Evolutionary conservation across 2,888 invertebrate species (phyloP).

Genomic region (Therioaphis trifolii): DNA sequence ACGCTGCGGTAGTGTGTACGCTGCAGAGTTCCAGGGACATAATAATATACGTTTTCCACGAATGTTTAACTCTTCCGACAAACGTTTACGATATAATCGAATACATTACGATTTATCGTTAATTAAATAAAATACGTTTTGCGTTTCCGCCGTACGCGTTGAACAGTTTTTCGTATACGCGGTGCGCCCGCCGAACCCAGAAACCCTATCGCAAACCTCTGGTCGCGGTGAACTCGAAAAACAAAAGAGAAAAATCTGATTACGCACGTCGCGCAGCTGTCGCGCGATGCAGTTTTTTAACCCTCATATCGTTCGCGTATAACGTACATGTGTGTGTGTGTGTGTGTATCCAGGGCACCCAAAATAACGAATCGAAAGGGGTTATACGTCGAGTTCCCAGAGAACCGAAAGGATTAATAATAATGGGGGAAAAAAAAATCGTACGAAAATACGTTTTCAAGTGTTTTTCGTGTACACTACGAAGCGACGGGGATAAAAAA

Average conservation of each 20-base stretch:
- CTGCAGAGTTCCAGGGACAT: too few relatives aligned
- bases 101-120: too few relatives aligned
- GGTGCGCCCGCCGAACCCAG: not conserved
- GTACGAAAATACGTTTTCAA: slow-evolving; percentile 62
- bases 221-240: slow-evolving; percentile 51
- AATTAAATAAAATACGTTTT: too few relatives aligned
- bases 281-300: slow-evolving; percentile 42
- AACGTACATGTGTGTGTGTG: not conserved
- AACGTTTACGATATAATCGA: too few relatives aligned
- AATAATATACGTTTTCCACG: too few relatives aligned
- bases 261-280: slow-evolving; percentile 55
- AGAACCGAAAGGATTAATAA: slow-evolving; percentile 61
- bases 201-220: slow-evolving; percentile 34
- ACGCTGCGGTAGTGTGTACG: not conserved
- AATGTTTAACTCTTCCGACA: too few relatives aligned
- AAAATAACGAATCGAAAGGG: slow-evolving; percentile 57
- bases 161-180: too few relatives aligned
- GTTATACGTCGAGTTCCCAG: slow-evolving; percentile 53
- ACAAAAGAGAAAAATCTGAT: slow-evolving; percentile 59
- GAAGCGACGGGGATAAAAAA: slow-evolving; percentile 12
- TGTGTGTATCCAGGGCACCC: slow-evolving; percentile 44
- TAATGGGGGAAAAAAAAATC: slow-evolving; percentile 50
- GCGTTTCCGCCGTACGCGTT: too few relatives aligned
- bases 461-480: slow-evolving; percentile 51
- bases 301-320: slow-evolving; percentile 31